Evolutionary conservation across 1,140 invertebrate genomes (phyloP), one percentile per base, ranked within the genome.

Genomic region (Hirudo medicinalis): DNA sequence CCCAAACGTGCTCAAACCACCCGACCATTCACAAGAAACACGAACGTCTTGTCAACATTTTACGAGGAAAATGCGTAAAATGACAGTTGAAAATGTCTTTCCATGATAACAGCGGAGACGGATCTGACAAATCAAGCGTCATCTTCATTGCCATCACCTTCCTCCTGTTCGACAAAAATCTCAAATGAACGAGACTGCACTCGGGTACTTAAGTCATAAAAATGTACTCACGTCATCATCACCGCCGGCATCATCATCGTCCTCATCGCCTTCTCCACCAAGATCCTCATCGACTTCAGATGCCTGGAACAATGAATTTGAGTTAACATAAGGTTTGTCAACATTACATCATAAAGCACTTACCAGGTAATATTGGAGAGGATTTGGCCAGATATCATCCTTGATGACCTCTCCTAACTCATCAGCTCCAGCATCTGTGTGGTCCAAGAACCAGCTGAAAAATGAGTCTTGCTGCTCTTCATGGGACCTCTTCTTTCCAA

Each of bases 351-450:
- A 29, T 1, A 43, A 22, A n/a, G n/a, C 11, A 29, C 29, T 29
- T 68, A 70, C 70, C 75, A 93, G 80, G 81, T 90, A 92, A 85
- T 92, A 92, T 83, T 92, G 90, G 72, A 94, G 84, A 71, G 91
- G 91, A 84, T 94, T 94, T 67, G 89, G 88, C 90, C 90, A 94
- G 79, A 94, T 87, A 78, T 92, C 91, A 80, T 92, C 91, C 82
- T 92, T 92, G 76, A 88, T 87, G 9, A 87, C 69, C 74, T 83
- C 82, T 29, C 82, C 82, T 32, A 83, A 74, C 71, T 83, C 82
- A 76, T 82, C 81, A 49, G 79, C 79, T 6, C 79, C 78, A 54
- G 79, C 80, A 75, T 83, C 82, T 15, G 75, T 77, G 66, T 82
- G 80, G 71, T 82, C 81, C 63, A 77, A 76, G 73, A 83, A 83